Evolutionary conservation across 2,113 vertebrate species (phyloP).

Genomic region (Mionectes macconnelli): DNA sequence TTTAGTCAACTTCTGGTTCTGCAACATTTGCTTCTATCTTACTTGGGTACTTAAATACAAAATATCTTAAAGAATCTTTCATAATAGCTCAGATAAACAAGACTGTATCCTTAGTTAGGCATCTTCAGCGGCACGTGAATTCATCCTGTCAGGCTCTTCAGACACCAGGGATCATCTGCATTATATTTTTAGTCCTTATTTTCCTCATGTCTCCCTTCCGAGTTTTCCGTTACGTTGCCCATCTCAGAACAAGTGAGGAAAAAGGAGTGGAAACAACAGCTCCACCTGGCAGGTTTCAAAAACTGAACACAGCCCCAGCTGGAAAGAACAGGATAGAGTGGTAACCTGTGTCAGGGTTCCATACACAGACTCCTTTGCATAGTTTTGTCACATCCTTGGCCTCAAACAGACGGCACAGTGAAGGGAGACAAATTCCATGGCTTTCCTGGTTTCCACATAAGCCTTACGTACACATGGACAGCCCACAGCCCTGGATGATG

Average conservation of each 20-base stretch:
- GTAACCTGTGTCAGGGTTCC: not conserved
- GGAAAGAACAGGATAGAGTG: not conserved
- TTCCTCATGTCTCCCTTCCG: not conserved
- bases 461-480: not conserved
- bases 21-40: not conserved
- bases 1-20: not conserved
- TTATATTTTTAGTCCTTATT: not conserved
- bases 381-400: not conserved
- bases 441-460: not conserved
- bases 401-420: not conserved
- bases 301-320: not conserved
- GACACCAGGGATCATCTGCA: not conserved
- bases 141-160: not conserved
- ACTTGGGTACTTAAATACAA: not conserved
- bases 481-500: not conserved
- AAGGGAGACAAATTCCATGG: accelerated
- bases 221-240: not conserved
- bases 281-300: not conserved
- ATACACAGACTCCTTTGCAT: no score
- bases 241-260: not conserved
- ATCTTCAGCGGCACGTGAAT: not conserved
- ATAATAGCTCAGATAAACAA: not conserved
- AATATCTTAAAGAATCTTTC: not conserved
- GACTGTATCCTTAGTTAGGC: not conserved
- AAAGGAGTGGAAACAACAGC: not conserved